Percentiles rank a stretch among this genome's conserved stretches.
These are phyloP conservation scores for Lycia hirtaria DNA, from an alignment of 2,888 invertebrate species.

Conservation along the genomic window DNA sequence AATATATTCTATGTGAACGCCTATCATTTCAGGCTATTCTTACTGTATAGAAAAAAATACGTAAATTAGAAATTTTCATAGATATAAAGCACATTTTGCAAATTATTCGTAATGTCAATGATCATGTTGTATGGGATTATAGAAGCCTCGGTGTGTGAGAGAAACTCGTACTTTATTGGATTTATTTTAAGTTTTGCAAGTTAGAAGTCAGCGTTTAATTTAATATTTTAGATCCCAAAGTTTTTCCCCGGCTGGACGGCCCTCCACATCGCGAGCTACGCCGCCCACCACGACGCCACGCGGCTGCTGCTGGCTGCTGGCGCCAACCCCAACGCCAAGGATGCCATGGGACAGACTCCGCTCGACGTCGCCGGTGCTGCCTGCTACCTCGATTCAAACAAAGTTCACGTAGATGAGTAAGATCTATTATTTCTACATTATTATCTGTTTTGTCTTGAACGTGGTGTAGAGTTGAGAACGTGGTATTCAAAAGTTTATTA, in stretches of 20 bases:
- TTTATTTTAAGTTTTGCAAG: background rate
- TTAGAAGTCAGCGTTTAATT: background rate
- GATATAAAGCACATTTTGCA: too few relatives aligned
- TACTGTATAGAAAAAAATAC: too few relatives aligned
- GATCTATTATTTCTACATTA: background rate
- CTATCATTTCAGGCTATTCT: too few relatives aligned
- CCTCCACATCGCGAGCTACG: constrained; percentile 81
- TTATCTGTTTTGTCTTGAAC: too few relatives aligned
- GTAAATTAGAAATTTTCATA: too few relatives aligned
- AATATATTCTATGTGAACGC: too few relatives aligned
- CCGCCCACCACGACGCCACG: constrained; percentile 57
- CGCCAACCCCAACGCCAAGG: constrained; percentile 30
- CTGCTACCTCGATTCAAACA: background rate
- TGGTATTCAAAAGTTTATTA: too few relatives aligned
- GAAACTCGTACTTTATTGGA: too few relatives aligned
- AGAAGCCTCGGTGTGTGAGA: too few relatives aligned
- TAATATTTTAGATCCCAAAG: constrained; percentile 8
- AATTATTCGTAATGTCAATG: too few relatives aligned
- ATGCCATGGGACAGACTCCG: constrained; percentile 38
- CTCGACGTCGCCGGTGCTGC: constrained; percentile 42
- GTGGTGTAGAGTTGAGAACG: too few relatives aligned
- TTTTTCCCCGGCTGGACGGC: constrained; percentile 81
- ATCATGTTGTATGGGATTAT: too few relatives aligned
- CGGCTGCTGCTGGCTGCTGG: constrained; percentile 45
- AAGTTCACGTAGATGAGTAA: constrained; percentile 1